A percentile compares a stretch with the other conserved stretches of the same genome.
Evolutionary conservation across 1,140 invertebrate species (phyloP).

Genomic region (Arion vulgaris): DNA sequence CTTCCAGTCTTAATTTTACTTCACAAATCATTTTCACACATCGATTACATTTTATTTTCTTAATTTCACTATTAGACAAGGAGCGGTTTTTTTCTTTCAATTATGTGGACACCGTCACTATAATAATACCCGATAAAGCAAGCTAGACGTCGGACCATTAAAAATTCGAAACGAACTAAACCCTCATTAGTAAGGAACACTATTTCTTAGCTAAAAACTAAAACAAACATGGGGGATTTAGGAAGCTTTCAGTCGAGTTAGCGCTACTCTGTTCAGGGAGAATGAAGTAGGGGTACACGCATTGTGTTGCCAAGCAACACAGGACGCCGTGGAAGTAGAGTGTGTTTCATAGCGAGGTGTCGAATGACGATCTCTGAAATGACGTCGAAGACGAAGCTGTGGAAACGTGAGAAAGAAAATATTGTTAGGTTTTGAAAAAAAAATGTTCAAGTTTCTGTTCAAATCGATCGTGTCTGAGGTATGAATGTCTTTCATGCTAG

Average conservation of each 20-base stretch:
- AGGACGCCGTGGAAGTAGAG: not conserved
- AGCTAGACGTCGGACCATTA: not conserved
- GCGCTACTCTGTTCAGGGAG: not conserved
- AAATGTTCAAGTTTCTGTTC: not conserved
- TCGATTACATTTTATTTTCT: not conserved
- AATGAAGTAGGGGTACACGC: constrained; percentile 3
- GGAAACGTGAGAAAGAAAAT: constrained; percentile 1
- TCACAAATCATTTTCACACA: not conserved
- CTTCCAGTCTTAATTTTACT: not conserved
- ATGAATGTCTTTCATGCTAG: not conserved
- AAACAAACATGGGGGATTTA: constrained; percentile 16
- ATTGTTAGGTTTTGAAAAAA: not conserved
- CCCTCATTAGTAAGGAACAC: constrained; percentile 15
- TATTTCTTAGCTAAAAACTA: constrained; percentile 6
- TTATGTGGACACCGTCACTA: not conserved
- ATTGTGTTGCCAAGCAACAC: constrained; percentile 9
- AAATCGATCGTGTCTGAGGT: not conserved
- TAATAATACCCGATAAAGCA: not conserved
- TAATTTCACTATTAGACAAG: not conserved
- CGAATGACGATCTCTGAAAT: not conserved
- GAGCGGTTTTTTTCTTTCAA: too few relatives aligned
- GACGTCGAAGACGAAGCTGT: not conserved
- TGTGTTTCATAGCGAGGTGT: not conserved
- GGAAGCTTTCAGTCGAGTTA: constrained; percentile 16
- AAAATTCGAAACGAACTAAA: constrained; percentile 6